A percentile compares a stretch with the other conserved stretches of the same genome.
Conservation (phyloP, 1,140 invertebrate species). For the Cepaea nemoralis region DNA sequence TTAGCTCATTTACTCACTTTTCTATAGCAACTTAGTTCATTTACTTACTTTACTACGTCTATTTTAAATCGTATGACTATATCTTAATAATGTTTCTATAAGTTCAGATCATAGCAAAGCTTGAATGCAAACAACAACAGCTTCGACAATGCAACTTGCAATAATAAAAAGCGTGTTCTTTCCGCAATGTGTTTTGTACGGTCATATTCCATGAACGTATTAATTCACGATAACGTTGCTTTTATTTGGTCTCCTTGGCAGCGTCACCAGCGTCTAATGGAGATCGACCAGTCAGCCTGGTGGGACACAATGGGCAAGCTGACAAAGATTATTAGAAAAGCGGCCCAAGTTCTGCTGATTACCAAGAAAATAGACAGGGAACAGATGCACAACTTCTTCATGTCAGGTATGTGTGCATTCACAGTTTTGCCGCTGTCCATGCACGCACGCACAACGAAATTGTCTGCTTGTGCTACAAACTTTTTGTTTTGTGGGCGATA, state of each 20-base stretch:
- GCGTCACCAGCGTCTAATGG: slow-evolving; percentile 64
- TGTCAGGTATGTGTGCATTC: slow-evolving; percentile 84
- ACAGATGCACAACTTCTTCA: slow-evolving; percentile 97
- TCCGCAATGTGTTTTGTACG: background rate
- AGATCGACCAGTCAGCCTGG: slow-evolving; percentile 79
- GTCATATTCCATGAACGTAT: background rate
- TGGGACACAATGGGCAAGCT: slow-evolving; percentile 96
- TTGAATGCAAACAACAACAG: no score
- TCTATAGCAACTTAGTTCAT: no score
- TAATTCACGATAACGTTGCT: background rate
- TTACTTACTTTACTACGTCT: no score
- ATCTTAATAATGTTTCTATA: no score
- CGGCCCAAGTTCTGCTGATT: slow-evolving; percentile 86
- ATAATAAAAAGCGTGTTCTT: background rate
- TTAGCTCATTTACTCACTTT: no score
- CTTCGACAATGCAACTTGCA: background rate
- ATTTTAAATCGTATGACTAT: no score
- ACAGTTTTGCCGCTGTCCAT: no score
- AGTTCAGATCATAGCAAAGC: no score
- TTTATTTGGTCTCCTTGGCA: slow-evolving; percentile 28
- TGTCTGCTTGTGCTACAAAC: no score
- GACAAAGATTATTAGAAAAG: slow-evolving; percentile 93
- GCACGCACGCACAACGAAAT: no score
- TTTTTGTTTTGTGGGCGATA: no score
- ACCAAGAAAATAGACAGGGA: slow-evolving; percentile 90